Evolutionary conservation across 2,797 vertebrate species (phyloP).

Genomic region (Argyrosomus regius): DNA sequence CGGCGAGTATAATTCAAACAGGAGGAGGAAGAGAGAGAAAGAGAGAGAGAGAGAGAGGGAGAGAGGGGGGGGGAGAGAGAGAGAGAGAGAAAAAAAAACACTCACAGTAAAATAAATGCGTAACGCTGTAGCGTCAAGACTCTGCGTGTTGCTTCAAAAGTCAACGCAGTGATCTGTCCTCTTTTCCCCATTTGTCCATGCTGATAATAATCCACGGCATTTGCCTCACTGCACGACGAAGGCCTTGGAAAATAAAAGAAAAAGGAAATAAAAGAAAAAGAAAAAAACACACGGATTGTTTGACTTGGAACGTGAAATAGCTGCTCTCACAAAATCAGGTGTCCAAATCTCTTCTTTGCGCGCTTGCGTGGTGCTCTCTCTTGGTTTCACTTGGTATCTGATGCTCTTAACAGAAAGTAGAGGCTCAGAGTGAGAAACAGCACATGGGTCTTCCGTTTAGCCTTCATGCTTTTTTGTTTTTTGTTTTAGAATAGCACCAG

Average conservation of each 20-base stretch:
- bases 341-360: conserved; percentile 71
- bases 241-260: conserved; percentile 24
- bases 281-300: conserved; percentile 32
- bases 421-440: conserved; percentile 39
- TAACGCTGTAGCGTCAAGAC: conserved; percentile 77
- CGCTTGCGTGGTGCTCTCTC: conserved; percentile 71
- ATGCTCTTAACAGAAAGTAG: conserved; percentile 46
- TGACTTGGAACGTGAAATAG: conserved; percentile 62
- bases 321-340: conserved; percentile 62
- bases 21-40: not conserved
- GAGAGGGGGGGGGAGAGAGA: no score
- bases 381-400: conserved; percentile 59
- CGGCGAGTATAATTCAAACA: conserved; percentile 65
- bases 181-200: conserved; percentile 73
- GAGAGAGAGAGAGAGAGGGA: not conserved
- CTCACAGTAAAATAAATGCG: conserved; percentile 71
- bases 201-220: conserved; percentile 74
- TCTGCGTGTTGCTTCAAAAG: conserved; percentile 75
- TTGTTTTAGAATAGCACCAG: conserved; percentile 14
- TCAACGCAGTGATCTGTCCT: conserved; percentile 74
- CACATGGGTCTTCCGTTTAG: conserved; percentile 58
- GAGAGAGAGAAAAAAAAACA: not conserved
- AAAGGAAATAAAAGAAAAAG: no score
- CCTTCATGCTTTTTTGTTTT: conserved; percentile 36
- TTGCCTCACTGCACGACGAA: conserved; percentile 37